Conservation (phyloP, 2,113 vertebrate species). For the pig (Sus scrofa) region DNA sequence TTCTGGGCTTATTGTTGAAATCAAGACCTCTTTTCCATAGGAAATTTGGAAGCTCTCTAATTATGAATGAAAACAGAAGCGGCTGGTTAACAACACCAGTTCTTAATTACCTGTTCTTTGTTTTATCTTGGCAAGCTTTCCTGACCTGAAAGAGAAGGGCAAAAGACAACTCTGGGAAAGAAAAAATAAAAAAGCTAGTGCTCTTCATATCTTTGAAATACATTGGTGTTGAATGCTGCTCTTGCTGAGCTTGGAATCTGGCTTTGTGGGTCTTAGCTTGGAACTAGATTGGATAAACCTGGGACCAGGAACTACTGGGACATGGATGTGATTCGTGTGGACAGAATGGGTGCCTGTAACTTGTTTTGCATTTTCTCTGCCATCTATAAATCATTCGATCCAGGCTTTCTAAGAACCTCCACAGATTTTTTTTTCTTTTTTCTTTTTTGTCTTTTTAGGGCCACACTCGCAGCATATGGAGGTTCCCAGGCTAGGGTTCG, state of each 20-base stretch:
- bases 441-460: too few relatives aligned
- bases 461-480: too few relatives aligned
- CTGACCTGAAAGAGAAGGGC: background rate
- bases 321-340: fast-evolving
- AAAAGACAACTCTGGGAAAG: background rate
- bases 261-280: background rate
- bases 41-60: background rate
- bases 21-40: conserved; percentile 6
- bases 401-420: background rate
- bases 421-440: background rate
- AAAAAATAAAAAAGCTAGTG: background rate
- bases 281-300: background rate
- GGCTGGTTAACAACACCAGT: conserved; percentile 6
- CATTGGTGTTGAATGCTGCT: background rate
- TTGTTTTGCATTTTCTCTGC: background rate
- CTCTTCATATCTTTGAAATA: background rate
- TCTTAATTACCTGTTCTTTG: conserved; percentile 52
- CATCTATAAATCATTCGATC: background rate
- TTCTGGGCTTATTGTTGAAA: background rate
- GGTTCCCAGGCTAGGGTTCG: too few relatives aligned
- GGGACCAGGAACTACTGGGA: background rate
- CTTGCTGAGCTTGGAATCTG: background rate
- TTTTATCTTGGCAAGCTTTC: conserved; percentile 15
- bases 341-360: background rate
- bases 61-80: conserved; percentile 57